A percentile compares a stretch with the other conserved stretches of the same genome.
Evolutionary conservation across 2,797 vertebrate genomes (phyloP).

Genomic region (Thaleichthys pacificus): DNA sequence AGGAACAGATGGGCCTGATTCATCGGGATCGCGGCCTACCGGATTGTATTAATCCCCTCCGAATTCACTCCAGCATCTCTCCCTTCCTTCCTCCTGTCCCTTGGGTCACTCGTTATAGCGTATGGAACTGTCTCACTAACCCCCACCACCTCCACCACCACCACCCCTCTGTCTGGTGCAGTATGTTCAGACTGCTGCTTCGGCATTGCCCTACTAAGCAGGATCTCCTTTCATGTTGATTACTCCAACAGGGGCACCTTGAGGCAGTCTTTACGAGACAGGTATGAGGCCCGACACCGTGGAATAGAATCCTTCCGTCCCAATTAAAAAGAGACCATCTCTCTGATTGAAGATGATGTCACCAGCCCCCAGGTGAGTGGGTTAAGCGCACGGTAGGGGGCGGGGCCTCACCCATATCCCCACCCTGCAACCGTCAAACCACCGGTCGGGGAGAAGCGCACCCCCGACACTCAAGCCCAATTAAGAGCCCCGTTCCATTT

Average conservation of each 20-base stretch:
- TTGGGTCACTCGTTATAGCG: too few species aligned
- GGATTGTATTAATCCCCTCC: too few species aligned
- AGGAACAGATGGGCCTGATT: too few species aligned
- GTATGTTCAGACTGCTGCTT: not conserved
- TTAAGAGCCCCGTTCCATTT: slow-evolving; percentile 31
- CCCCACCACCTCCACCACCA: too few species aligned
- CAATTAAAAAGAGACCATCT: slow-evolving; percentile 24
- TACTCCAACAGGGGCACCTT: slow-evolving; percentile 4
- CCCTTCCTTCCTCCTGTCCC: too few species aligned
- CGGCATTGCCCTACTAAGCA: not conserved
- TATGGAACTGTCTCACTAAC: too few species aligned
- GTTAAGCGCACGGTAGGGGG: too few species aligned
- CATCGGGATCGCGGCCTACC: too few species aligned
- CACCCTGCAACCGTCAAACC: slow-evolving; percentile 16
- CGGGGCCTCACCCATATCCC: not conserved
- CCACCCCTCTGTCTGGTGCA: not conserved
- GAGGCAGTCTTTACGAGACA: slow-evolving; percentile 10
- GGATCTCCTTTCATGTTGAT: slow-evolving; percentile 2
- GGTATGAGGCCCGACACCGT: not conserved
- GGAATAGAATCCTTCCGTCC: slow-evolving; percentile 29
- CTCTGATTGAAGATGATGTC: slow-evolving; percentile 31
- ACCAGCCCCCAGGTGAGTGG: not conserved
- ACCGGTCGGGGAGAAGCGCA: slow-evolving; percentile 19
- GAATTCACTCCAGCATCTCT: too few species aligned
- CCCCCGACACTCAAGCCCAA: slow-evolving; percentile 35